A percentile compares a stretch with the other conserved stretches of the same genome.
These are phyloP conservation scores for Pseudococcus viburni DNA, from an alignment of 2,888 invertebrate genomes.

Conservation along the genomic window DNA sequence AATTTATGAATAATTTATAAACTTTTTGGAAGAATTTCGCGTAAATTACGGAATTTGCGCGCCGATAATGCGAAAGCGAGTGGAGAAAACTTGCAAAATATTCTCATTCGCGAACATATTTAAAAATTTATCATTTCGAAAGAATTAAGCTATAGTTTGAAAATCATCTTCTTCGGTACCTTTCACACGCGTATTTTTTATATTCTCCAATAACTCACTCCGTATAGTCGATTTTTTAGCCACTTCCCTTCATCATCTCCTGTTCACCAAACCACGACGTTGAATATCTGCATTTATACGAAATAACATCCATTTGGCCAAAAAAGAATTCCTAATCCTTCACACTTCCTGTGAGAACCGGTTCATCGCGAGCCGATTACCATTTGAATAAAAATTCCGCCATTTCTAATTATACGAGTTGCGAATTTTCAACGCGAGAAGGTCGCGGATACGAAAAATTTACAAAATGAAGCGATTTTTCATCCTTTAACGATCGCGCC, in stretches of 20 bases:
- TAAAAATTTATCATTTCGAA: slow-evolving; percentile 32
- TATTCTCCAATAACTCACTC: background rate
- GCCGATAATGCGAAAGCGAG: background rate
- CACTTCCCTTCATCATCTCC: background rate
- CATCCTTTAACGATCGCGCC: background rate
- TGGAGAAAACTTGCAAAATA: background rate
- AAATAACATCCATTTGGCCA: background rate
- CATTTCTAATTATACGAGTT: background rate
- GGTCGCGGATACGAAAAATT: background rate
- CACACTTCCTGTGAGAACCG: background rate
- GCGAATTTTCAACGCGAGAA: background rate
- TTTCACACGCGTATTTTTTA: background rate
- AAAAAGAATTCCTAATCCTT: background rate
- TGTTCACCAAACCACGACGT: background rate
- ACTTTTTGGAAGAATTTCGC: background rate
- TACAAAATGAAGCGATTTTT: slow-evolving; percentile 31
- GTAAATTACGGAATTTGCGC: background rate
- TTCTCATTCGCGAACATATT: background rate
- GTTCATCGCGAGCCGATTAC: slow-evolving; percentile 7
- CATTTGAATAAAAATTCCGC: background rate
- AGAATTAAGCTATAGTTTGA: background rate
- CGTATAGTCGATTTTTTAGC: background rate
- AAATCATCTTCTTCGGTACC: background rate
- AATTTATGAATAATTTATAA: slow-evolving; percentile 22
- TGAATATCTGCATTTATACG: background rate